Evolutionary conservation across 1,140 invertebrate genomes (phyloP).

Genomic region (Drosophila takahashii): DNA sequence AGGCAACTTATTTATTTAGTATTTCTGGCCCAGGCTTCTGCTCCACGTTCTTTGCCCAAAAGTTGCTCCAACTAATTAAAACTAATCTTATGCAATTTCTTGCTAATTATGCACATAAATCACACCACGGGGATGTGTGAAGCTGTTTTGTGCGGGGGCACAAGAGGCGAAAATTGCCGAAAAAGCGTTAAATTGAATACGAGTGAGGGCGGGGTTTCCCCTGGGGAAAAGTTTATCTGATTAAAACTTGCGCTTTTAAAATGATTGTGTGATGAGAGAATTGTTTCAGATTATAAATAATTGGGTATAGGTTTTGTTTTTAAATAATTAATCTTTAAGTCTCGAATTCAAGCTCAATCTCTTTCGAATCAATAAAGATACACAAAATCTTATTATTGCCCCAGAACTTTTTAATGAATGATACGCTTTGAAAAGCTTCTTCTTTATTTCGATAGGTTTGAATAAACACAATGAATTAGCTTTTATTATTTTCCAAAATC

Average conservation of each 20-base stretch:
- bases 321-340: too few species aligned
- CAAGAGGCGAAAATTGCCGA: constrained; percentile 4
- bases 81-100: constrained; percentile 60
- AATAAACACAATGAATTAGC: too few species aligned
- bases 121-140: constrained; percentile 1
- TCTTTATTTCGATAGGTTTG: too few species aligned
- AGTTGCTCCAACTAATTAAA: constrained; percentile 62
- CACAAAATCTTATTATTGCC: background rate
- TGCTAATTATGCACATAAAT: constrained; percentile 47
- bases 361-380: background rate
- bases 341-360: background rate
- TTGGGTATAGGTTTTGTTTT: background rate
- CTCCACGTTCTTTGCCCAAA: constrained; percentile 2
- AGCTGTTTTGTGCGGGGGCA: background rate
- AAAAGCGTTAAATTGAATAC: constrained; percentile 22
- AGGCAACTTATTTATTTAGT: constrained; percentile 54
- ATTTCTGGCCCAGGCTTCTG: constrained; percentile 16
- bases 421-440: too few species aligned
- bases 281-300: background rate
- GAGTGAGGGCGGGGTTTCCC: background rate
- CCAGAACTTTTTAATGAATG: too few species aligned
- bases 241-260: background rate
- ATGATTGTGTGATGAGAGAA: background rate
- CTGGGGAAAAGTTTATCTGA: background rate
- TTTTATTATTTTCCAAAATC: too few species aligned